Evolutionary conservation across 2,797 vertebrate genomes (phyloP).

Genomic region (Ptychobarbus kaznakovi): DNA sequence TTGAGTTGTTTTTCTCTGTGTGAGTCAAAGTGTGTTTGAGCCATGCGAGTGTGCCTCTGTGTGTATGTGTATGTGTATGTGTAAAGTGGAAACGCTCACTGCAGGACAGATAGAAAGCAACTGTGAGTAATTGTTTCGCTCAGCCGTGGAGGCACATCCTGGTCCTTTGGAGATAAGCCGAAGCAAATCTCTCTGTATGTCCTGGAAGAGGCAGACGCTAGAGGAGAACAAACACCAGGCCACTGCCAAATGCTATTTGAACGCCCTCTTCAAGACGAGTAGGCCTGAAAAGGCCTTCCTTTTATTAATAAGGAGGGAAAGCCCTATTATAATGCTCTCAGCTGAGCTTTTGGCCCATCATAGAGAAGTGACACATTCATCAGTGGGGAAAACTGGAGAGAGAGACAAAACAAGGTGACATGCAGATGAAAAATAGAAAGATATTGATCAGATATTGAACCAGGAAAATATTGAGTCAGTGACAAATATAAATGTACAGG

Average conservation of each 20-base stretch:
- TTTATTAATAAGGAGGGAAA: slow-evolving; percentile 61
- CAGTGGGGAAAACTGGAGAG: slow-evolving; percentile 39
- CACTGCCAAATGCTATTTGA: slow-evolving; percentile 70
- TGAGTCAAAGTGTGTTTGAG: slow-evolving; percentile 45
- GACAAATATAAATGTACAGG: no score
- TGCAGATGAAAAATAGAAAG: slow-evolving; percentile 25
- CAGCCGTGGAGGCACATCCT: slow-evolving; percentile 74
- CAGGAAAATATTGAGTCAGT: no score
- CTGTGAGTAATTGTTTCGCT: slow-evolving; percentile 79
- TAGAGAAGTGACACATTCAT: slow-evolving; percentile 63
- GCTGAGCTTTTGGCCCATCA: slow-evolving; percentile 56
- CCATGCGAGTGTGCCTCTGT: slow-evolving; percentile 53
- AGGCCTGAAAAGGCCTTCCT: slow-evolving; percentile 71
- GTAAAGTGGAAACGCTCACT: slow-evolving; percentile 70
- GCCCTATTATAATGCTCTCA: slow-evolving; percentile 63
- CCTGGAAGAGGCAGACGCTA: slow-evolving; percentile 72
- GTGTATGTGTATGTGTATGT: slow-evolving; percentile 53
- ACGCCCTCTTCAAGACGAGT: slow-evolving; percentile 74
- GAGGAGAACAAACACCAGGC: slow-evolving; percentile 74
- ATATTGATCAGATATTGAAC: background rate
- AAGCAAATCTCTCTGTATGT: slow-evolving; percentile 77
- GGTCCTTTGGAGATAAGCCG: slow-evolving; percentile 81
- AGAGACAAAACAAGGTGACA: slow-evolving; percentile 51
- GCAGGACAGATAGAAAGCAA: slow-evolving; percentile 72
- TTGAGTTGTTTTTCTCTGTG: slow-evolving; percentile 49